Conservation (phyloP, 2,113 vertebrate genomes). For the Tyto alba region DNA sequence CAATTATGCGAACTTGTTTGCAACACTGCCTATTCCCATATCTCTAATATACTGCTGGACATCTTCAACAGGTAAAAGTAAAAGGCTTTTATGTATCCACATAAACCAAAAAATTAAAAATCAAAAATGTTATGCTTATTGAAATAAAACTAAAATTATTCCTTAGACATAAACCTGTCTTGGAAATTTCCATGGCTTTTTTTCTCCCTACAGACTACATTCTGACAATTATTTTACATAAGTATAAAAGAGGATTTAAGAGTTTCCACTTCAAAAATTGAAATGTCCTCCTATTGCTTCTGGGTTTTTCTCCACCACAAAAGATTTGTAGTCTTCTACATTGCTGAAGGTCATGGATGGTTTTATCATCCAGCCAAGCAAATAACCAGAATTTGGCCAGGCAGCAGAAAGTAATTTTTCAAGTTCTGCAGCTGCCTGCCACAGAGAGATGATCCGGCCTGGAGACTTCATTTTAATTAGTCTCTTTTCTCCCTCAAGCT, state of each 20-base stretch:
- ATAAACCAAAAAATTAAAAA: neutral
- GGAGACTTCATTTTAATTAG: slow-evolving; percentile 34
- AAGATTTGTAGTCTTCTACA: neutral
- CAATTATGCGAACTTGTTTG: neutral
- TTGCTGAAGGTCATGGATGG: neutral
- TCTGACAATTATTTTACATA: neutral
- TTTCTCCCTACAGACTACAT: neutral
- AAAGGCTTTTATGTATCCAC: neutral
- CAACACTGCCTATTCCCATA: neutral
- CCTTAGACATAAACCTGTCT: neutral
- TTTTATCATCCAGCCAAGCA: slow-evolving; percentile 23
- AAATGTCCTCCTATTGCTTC: neutral
- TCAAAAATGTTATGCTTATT: neutral
- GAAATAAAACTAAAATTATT: neutral
- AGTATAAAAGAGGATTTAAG: neutral
- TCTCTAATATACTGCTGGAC: neutral
- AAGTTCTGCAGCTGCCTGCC: neutral
- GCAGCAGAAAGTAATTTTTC: neutral
- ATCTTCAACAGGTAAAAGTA: neutral
- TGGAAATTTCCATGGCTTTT: neutral
- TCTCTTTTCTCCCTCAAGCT: neutral
- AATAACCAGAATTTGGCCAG: slow-evolving; percentile 1
- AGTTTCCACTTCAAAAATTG: neutral
- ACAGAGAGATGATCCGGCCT: neutral
- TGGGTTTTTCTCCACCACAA: neutral